Percentiles rank a stretch among this genome's conserved stretches.
These are phyloP conservation scores for Hepsetus odoe DNA, from an alignment of 2,113 vertebrate species.

Conservation along the genomic window DNA sequence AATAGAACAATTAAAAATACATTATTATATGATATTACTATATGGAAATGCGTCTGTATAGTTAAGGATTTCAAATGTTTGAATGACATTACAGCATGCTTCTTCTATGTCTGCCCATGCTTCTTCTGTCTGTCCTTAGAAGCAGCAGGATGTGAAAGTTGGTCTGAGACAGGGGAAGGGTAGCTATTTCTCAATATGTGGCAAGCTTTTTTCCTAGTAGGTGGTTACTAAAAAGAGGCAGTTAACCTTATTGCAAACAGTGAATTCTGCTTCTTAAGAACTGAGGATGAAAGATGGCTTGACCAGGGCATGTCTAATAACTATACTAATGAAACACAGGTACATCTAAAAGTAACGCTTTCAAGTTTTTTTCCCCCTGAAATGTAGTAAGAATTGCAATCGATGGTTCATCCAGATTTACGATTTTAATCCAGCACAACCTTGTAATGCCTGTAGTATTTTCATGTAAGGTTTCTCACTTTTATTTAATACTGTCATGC, in stretches of 20 bases:
- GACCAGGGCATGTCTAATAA: background rate
- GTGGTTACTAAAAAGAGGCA: background rate
- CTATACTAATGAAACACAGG: background rate
- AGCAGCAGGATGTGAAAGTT: constrained; percentile 23
- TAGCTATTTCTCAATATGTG: constrained; percentile 16
- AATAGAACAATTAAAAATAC: too few relatives aligned
- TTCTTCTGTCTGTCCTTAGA: background rate
- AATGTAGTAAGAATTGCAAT: too few relatives aligned
- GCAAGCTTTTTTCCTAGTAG: background rate
- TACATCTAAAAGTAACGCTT: too few relatives aligned
- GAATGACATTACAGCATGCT: too few relatives aligned
- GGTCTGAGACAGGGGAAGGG: constrained; percentile 26
- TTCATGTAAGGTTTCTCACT: too few relatives aligned
- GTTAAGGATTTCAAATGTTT: too few relatives aligned
- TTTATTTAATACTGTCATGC: too few relatives aligned
- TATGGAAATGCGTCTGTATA: too few relatives aligned
- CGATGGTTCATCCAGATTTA: too few relatives aligned
- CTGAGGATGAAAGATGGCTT: background rate
- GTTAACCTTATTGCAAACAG: background rate
- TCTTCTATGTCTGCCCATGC: background rate
- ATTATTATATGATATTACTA: too few relatives aligned
- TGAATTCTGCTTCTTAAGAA: background rate
- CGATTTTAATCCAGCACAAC: background rate
- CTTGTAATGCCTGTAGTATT: too few relatives aligned
- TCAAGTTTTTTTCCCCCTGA: too few relatives aligned